Evolutionary conservation across 2,888 invertebrate species (phyloP).

Genomic region (Ectobius pallidus): DNA sequence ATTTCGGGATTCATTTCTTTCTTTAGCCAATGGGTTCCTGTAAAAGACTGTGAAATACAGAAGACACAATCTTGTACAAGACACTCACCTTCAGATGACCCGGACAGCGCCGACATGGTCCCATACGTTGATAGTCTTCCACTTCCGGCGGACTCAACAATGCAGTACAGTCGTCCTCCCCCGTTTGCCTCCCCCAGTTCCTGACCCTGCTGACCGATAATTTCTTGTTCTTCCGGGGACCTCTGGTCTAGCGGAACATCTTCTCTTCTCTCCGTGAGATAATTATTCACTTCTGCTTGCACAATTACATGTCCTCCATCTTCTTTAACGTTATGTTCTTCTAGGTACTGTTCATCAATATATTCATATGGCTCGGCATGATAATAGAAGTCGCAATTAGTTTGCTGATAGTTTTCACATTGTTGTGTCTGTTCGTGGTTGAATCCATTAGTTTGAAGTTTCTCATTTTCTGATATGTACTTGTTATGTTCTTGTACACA

Average conservation of each 20-base stretch:
- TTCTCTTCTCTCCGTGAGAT: not conserved
- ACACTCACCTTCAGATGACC: not conserved
- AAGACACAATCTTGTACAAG: too few species aligned
- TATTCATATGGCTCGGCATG: not conserved
- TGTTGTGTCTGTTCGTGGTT: not conserved
- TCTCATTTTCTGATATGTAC: too few species aligned
- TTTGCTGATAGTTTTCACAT: not conserved
- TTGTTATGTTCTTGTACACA: not conserved
- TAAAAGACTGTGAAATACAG: too few species aligned
- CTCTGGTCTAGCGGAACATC: not conserved
- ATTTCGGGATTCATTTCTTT: too few species aligned
- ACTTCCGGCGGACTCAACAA: not conserved
- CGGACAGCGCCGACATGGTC: not conserved
- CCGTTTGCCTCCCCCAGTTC: not conserved
- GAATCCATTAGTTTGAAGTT: not conserved
- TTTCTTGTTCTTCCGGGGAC: not conserved
- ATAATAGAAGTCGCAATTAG: not conserved
- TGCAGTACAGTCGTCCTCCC: slow-evolving; percentile 1
- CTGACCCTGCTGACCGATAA: too few species aligned
- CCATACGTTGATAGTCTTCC: not conserved
- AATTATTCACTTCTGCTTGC: not conserved
- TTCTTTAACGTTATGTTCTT: not conserved
- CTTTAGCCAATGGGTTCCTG: too few species aligned
- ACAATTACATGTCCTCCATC: not conserved
- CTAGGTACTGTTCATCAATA: not conserved